Evolutionary conservation across 1,140 invertebrate genomes (phyloP), one percentile per base, ranked within the genome.

Genomic region (Phthorimaea operculella): DNA sequence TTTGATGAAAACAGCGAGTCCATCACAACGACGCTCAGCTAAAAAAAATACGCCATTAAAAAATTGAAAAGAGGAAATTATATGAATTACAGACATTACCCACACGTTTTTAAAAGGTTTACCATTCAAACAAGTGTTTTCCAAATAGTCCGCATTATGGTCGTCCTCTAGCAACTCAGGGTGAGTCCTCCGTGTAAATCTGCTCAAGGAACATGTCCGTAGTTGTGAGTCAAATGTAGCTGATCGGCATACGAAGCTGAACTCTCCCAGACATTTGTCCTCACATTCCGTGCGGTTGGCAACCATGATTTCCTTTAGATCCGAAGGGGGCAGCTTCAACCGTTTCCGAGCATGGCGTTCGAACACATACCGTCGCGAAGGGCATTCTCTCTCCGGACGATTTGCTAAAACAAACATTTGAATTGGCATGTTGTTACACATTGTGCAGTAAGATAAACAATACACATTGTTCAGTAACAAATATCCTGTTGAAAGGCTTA

Each of bases 121-220:
- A 95, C 94, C 92, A 76, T 93, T 95, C 0, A 97, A 79, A 75
- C 95, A 97, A 39, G 94, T 94, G 70, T 97, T 97, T 87, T 97
- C 95, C 61, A 96, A 86, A 77, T 97, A 97, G 77, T 96, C 95
- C 1, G 92, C 91, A 76, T 93, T 94, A 1, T 93, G 90, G 77
- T 96, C 93, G 63, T 95, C 92, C 71, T 94, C 91, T 21, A 94
- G 73, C 3, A 95, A 83, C 65, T 93, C 93, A 0, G 94, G 93
- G 77, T 95, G 93, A 0, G 94, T 95, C 64, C 94, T 87, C 64
- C 94, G 86, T 0, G 94, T 96, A 66, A 94, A 94, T 55, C 87
- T 74, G 72, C 93, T 95, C 10, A 96, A 74, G 2, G 90, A 91
- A 72, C 95, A 97, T 45, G 90, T 94, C 48, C 92, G 87, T 60